Percentiles rank a stretch among this genome's conserved stretches.
Conservation (phyloP, 1,140 invertebrate genomes). For the Bombus vancouverensis region DNA sequence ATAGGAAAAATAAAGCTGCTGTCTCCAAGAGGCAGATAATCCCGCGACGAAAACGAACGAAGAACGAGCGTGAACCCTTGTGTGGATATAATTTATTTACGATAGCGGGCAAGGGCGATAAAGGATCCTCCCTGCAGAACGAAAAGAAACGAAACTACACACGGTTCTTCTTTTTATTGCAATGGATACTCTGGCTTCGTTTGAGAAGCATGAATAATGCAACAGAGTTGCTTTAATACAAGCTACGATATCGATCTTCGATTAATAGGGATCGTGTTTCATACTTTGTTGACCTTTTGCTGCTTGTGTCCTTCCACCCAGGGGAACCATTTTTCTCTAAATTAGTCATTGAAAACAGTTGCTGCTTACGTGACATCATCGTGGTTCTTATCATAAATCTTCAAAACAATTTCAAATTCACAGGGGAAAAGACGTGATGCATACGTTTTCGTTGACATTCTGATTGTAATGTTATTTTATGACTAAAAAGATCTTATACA, state of each 20-base stretch:
- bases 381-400: too few relatives aligned
- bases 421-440: too few relatives aligned
- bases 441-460: too few relatives aligned
- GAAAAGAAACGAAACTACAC: constrained; percentile 31
- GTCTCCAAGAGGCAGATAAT: constrained; percentile 24
- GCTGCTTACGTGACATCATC: too few relatives aligned
- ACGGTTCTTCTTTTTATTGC: constrained; percentile 47
- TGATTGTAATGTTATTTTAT: too few relatives aligned
- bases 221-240: constrained; percentile 14
- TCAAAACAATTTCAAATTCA: too few relatives aligned
- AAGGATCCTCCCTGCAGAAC: constrained; percentile 43
- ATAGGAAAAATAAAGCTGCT: constrained; percentile 18
- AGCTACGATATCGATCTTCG: constrained; percentile 35
- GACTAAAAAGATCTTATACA: too few relatives aligned
- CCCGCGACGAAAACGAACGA: constrained; percentile 23
- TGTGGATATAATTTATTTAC: constrained; percentile 65
- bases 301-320: neutral
- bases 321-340: neutral
- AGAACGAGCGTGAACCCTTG: constrained; percentile 22
- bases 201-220: constrained; percentile 57
- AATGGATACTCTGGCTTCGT: constrained; percentile 6
- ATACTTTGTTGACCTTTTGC: neutral
- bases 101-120: constrained; percentile 42
- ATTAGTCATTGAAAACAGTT: neutral
- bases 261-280: neutral